Base-by-base conservation (phyloP, 2,797 vertebrate species). In the Manis crassicaudata region DNA sequence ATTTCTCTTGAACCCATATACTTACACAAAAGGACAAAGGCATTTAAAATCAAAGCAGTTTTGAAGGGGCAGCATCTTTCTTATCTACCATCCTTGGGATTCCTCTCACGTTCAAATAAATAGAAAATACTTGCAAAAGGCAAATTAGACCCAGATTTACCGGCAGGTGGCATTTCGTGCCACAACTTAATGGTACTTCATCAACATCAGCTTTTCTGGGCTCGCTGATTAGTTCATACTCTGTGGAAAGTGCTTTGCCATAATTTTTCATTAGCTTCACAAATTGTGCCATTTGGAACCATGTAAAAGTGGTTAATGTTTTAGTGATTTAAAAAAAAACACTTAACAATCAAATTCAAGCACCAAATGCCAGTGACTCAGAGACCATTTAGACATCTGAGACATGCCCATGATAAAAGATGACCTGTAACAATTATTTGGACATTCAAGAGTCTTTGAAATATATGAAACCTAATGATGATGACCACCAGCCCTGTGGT, bases 261-360 rank as follows among this genome's bases (percentile, higher is more conserved):
- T 94, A 65, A 79, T 79, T 95, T 95, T 94, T 94, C 94, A 86
- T 92, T 96, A 90, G 68, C 88, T 95, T 86, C 79, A 32, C 21
- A 11, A 56, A 65, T 88, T 90, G 76, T 80, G 63, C 70, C 85
- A 86, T 92, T 96, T 82, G 77, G 76, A 92, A 62, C 50, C 63
- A 27, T n/a, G 37, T 62, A 76, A 94, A 94, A 85, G 54, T 72
- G 50, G 84, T 37, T 96, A 52, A 94, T 72, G 65, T 80, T 94
- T 88, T 32, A 52, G 46, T 90, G 81, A 56, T 63, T 94, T 75
- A 77, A 46, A 43, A 82, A 50, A 82, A 94, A 89, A 65, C 35
- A 70, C 37, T 88, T 90, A 43, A 40, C 83, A 90, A 46, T 76
- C 70, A 89, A 62, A 90, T 29, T 91, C 75, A 87, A 87, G 80